Evolutionary conservation across 2,797 vertebrate genomes (phyloP).

Genomic region (Telmatherina bonti): DNA sequence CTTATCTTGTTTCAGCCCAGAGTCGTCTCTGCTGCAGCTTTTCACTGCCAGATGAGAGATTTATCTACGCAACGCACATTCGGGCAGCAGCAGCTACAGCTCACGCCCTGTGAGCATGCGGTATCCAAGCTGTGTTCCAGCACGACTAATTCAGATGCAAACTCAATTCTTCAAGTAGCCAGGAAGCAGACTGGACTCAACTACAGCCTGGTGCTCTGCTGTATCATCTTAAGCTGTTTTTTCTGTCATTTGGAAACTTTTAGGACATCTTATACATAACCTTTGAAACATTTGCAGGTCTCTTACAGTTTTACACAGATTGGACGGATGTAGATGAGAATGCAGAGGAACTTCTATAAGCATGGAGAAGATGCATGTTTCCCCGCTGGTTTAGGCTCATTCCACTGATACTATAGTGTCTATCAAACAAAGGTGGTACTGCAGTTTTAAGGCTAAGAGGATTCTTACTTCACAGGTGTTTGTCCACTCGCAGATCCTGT

Average conservation of each 20-base stretch:
- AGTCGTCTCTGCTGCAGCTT: conserved; percentile 2
- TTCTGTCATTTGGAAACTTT: not conserved
- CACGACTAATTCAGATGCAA: not conserved
- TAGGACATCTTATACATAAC: not conserved
- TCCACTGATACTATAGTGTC: not conserved
- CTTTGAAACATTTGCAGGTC: not conserved
- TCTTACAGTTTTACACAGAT: not conserved
- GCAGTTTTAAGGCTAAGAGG: too few relatives aligned
- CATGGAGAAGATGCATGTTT: not conserved
- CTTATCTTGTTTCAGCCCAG: conserved; percentile 4
- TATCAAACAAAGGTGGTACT: not conserved
- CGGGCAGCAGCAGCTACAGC: not conserved
- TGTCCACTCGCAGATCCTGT: not conserved
- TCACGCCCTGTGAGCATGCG: not conserved
- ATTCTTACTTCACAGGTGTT: not conserved
- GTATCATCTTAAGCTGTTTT: not conserved
- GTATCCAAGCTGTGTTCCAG: not conserved
- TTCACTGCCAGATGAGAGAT: conserved; percentile 11
- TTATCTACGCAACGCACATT: conserved; percentile 10
- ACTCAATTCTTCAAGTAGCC: not conserved
- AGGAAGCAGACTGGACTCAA: not conserved
- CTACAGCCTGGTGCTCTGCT: too few relatives aligned
- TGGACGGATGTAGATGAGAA: not conserved
- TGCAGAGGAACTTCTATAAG: not conserved
- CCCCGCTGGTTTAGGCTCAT: not conserved